Base-by-base conservation (phyloP, 2,888 invertebrate species). In the Lasioglossum malachurum region DNA sequence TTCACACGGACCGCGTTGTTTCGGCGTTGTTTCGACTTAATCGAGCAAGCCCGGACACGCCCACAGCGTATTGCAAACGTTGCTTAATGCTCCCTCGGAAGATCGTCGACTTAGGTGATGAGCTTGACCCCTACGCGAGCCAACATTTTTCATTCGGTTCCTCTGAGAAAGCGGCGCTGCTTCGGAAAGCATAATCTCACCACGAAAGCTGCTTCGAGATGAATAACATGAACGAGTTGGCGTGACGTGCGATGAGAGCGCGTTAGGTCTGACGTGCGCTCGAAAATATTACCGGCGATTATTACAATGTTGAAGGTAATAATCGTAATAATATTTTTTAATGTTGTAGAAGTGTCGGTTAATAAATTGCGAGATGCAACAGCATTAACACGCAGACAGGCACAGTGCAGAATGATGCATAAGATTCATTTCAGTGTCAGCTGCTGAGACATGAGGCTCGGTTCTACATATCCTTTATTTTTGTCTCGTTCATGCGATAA, bases 31-130 rank as follows among this genome's bases (percentile, higher is more conserved):
- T 49, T 31, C 35, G 71, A 64, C 78, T 74, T 41, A 57, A 79
- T 74, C 72, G 72, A 72, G 72, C 72, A 41, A 31, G 75, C n/a
- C 31, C 1, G 35, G 76, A 38, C 31, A 76, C 81, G 81, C 81
- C 76, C 41, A 81, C 76, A 27, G 72, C 60, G 57, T 27, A 38
- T 60, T 73, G 72, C 46, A 76, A 41, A n/a, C 38, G 82, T 49
- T 78, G 41, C 82, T 69, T 76, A 41, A 76, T 77, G 77, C 64
- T 31, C 19, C n/a, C 31, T 31, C 27, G 46, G 77, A 38, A 72
- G 49, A 80, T 31, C 53, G 31, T 41, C 53, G 75, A 41, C 75
- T 44, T 71, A 75, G 71, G 44, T 10, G 80, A 71, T 60, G 76
- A 27, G 46, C 44, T 44, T 71, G 73, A 74, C 44, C 64, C 79